phyloP scores from a whole-genome alignment of 2,888 invertebrate genomes.

The Frankliniella intonsa region DNA sequence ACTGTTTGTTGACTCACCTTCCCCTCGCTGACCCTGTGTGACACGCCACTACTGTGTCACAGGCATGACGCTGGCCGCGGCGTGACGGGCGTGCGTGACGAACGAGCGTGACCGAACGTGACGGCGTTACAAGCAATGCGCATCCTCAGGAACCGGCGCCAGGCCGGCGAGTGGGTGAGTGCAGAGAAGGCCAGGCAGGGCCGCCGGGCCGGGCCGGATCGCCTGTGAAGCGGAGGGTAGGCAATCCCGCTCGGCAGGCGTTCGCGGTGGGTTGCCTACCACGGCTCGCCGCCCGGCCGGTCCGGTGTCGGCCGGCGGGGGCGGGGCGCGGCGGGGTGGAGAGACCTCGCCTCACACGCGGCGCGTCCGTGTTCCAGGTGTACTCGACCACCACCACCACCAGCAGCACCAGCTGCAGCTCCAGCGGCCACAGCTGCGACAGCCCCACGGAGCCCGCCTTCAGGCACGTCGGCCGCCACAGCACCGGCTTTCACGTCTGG shows the following conservation, averaged over 20 bases:
- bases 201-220: not conserved
- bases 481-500: constrained; percentile 18
- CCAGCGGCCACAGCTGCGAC: constrained; percentile 15
- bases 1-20: too few relatives aligned
- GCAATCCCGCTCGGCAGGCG: not conserved
- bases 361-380: not conserved
- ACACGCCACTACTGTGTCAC: too few relatives aligned
- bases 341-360: not conserved
- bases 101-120: not conserved
- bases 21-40: not conserved
- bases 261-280: not conserved
- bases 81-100: constrained; percentile 10
- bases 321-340: not conserved
- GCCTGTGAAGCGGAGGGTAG: not conserved
- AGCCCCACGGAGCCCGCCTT: constrained; percentile 16
- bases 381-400: not conserved
- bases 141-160: constrained; percentile 22
- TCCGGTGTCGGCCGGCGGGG: not conserved
- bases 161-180: constrained; percentile 16
- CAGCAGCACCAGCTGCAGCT: constrained; percentile 17
- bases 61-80: not conserved
- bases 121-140: not conserved
- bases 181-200: not conserved
- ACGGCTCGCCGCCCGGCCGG: not conserved
- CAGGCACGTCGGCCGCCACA: constrained; percentile 4